Conservation (phyloP, 2,797 vertebrate species). For the Avahi laniger region DNA sequence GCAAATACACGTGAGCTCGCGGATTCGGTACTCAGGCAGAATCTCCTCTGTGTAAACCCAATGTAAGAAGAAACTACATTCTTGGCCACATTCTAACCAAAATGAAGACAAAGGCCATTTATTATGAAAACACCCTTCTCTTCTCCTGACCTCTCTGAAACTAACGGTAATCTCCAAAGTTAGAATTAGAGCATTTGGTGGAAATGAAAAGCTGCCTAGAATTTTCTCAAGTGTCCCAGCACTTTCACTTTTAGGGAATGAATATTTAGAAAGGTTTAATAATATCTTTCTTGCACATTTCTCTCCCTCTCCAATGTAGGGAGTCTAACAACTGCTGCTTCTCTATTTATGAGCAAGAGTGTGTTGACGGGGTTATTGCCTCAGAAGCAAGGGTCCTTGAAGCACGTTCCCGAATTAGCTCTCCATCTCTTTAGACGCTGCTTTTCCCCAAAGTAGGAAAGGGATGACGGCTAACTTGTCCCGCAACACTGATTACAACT, state of each 20-base stretch:
- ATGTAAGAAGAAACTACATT: background rate
- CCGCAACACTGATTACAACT: background rate
- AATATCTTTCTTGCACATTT: constrained; percentile 21
- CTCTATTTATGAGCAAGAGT: background rate
- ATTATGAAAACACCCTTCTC: background rate
- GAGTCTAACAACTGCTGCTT: background rate
- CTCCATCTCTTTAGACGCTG: background rate
- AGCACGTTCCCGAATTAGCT: background rate
- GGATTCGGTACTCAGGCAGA: background rate
- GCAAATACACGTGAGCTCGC: background rate
- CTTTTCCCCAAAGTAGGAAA: background rate
- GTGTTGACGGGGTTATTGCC: background rate
- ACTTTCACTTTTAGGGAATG: constrained; percentile 17
- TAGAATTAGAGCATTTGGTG: background rate
- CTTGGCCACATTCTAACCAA: background rate
- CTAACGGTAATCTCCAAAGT: background rate
- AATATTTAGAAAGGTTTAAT: constrained; percentile 43
- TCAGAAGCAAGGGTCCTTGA: background rate
- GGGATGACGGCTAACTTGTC: background rate
- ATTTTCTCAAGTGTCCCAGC: background rate
- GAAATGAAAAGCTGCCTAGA: background rate
- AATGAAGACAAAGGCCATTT: background rate
- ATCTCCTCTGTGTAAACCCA: background rate
- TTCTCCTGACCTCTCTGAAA: background rate
- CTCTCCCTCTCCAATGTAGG: background rate